Evolutionary conservation across 1,140 invertebrate species (phyloP), one percentile per base, ranked within the genome.

Genomic region (Drosophila ironensis): DNA sequence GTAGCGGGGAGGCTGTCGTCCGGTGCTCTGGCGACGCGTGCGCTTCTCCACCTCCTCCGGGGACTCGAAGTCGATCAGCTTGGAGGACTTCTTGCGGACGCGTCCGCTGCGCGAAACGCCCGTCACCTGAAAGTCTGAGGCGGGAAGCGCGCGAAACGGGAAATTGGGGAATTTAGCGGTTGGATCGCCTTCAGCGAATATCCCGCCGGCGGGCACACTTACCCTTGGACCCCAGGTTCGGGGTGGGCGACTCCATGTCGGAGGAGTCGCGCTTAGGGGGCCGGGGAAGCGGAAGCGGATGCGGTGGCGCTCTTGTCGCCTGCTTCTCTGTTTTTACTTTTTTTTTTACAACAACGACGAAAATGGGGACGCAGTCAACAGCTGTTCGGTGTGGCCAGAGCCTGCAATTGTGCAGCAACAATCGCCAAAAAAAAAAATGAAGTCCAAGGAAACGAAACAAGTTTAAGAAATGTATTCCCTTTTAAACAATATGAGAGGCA

Each of bases 61-160:
- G 0, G 96, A 96, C 87, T 98, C 96, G 91, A 97, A 98, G 89
- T 97, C 97, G 89, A 97, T 95, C 7, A 98, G 91, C 90, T 98
- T 98, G 0, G 97, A 97, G 4, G 97, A 98, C 90, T 98, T 98
- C 91, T 98, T 98, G 30, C 97, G 92, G 0, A 98, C 96, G 37
- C 97, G 91, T 12, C 96, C 97, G 78, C 96, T 97, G 45, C 89
- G 64, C 3, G 96, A 97, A 16, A 97, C 93, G 20, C 95, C 96
- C 40, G 95, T 95, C 14, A 96, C 94, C 91, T 96, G 95, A 81
- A 96, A 91, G 91, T 95, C 94, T 94, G 50, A 60, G 4, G 1
- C 3, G 12, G 1, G n/a, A 16, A 3, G 1, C 20, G 20, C 2
- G 2, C 5, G 5, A 22, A 3, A 3, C 20, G 2, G 20, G 20